Conservation (phyloP, 2,113 vertebrate species). For the Chaenocephalus aceratus region DNA sequence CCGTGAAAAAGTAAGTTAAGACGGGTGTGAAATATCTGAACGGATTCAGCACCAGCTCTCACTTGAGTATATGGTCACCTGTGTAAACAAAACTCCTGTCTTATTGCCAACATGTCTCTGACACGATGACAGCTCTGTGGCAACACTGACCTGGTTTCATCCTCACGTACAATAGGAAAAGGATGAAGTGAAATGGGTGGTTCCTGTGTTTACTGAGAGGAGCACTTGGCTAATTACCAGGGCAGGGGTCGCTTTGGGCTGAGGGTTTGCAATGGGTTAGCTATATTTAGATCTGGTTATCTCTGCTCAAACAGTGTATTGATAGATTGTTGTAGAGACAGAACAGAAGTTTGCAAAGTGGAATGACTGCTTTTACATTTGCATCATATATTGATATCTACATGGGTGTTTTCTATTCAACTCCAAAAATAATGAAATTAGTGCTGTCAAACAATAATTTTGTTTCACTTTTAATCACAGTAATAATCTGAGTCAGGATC, state of each 20-base stretch:
- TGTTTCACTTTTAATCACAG: no score
- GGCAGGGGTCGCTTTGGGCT: not conserved
- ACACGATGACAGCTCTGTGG: conserved; percentile 1
- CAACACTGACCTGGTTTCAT: not conserved
- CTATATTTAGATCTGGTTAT: conserved; percentile 55
- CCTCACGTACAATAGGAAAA: not conserved
- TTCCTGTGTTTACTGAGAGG: not conserved
- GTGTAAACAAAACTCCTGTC: not conserved
- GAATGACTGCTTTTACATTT: no score
- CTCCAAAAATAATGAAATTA: no score
- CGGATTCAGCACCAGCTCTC: conserved; percentile 3
- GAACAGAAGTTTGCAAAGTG: no score
- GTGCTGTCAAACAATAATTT: no score
- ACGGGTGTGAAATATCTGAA: conserved; percentile 1
- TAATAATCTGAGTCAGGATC: no score
- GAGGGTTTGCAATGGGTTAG: not conserved
- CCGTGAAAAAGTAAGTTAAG: not conserved
- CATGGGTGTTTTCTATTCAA: no score
- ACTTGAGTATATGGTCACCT: not conserved
- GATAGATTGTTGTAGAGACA: no score
- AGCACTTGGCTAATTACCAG: not conserved
- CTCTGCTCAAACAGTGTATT: not conserved
- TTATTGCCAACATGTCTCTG: not conserved
- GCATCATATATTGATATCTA: no score
- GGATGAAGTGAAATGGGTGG: not conserved